phyloP scores from a whole-genome alignment of 1,140 invertebrate species.

The Drosophila burlai region DNA sequence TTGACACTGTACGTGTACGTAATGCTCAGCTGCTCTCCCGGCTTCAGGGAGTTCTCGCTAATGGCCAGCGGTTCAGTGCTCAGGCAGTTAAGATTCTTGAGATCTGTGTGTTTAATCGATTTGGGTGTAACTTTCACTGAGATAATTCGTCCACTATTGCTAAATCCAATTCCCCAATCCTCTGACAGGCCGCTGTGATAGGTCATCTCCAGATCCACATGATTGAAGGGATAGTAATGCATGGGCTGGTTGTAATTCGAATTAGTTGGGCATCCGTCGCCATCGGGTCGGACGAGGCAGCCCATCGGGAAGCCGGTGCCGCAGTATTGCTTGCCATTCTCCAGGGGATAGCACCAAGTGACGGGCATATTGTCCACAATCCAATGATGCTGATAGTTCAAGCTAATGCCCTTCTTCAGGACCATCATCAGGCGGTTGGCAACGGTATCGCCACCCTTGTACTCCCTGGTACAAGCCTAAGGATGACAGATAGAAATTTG shows the following conservation, averaged over 20 bases:
- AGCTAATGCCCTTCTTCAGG: slow-evolving; percentile 95
- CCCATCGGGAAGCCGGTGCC: slow-evolving; percentile 99
- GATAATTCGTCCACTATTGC: slow-evolving; percentile 95
- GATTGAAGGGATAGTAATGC: slow-evolving; percentile 97
- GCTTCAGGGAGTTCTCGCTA: slow-evolving; percentile 86
- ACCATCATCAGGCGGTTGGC: slow-evolving; percentile 91
- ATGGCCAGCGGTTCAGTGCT: slow-evolving; percentile 89
- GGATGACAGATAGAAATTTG: not conserved
- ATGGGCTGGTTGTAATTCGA: slow-evolving; percentile 87
- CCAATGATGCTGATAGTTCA: slow-evolving; percentile 99
- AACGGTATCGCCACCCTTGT: slow-evolving; percentile 88
- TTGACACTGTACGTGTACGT: slow-evolving; percentile 95
- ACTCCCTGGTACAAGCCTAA: slow-evolving; percentile 89
- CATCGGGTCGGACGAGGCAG: slow-evolving; percentile 89
- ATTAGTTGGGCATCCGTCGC: slow-evolving; percentile 85
- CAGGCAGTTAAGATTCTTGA: slow-evolving; percentile 86
- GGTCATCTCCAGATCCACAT: slow-evolving; percentile 96
- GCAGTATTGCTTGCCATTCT: slow-evolving; percentile 93
- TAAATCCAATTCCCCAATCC: slow-evolving; percentile 93
- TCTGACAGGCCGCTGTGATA: slow-evolving; percentile 95
- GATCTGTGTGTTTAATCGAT: slow-evolving; percentile 90
- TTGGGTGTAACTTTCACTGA: slow-evolving; percentile 91
- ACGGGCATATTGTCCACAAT: slow-evolving; percentile 99
- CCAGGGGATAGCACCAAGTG: slow-evolving; percentile 95
- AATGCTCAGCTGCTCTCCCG: slow-evolving; percentile 88